Conservation (phyloP, 1,140 invertebrate genomes). For the Chrysoperla carnea region DNA sequence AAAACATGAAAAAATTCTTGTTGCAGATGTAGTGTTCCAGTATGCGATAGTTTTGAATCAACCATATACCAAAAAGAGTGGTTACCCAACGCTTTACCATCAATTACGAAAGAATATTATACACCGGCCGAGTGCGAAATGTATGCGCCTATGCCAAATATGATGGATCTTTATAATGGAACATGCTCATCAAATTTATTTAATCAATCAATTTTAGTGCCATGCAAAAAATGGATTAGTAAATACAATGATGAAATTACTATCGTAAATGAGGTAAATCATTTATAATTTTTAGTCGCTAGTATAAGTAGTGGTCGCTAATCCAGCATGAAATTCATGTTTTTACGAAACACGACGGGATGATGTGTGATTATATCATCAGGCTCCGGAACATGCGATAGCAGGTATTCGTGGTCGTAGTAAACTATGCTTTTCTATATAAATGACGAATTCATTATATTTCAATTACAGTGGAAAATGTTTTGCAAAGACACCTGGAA, state of each 20-base stretch:
- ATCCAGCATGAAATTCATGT: too few species aligned
- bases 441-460: too few species aligned
- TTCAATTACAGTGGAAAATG: conserved; percentile 27
- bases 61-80: conserved; percentile 22
- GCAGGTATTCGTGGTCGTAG: too few species aligned
- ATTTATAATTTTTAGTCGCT: background rate
- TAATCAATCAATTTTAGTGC: conserved; percentile 4
- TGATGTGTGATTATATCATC: too few species aligned
- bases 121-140: conserved; percentile 13
- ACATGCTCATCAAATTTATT: too few species aligned
- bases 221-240: conserved; percentile 30
- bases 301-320: too few species aligned
- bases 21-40: conserved; percentile 29
- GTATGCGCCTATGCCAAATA: conserved; percentile 4
- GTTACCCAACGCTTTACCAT: conserved; percentile 25
- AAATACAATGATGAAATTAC: conserved; percentile 23
- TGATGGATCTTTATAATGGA: too few species aligned
- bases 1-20: too few species aligned
- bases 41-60: conserved; percentile 23
- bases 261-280: conserved; percentile 32
- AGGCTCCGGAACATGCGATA: too few species aligned
- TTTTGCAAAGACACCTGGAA: conserved; percentile 39
- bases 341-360: too few species aligned
- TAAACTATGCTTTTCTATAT: too few species aligned
- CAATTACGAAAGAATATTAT: conserved; percentile 10